Conservation (phyloP, 2,797 vertebrate species). For the Ptychadena robeensis region DNA sequence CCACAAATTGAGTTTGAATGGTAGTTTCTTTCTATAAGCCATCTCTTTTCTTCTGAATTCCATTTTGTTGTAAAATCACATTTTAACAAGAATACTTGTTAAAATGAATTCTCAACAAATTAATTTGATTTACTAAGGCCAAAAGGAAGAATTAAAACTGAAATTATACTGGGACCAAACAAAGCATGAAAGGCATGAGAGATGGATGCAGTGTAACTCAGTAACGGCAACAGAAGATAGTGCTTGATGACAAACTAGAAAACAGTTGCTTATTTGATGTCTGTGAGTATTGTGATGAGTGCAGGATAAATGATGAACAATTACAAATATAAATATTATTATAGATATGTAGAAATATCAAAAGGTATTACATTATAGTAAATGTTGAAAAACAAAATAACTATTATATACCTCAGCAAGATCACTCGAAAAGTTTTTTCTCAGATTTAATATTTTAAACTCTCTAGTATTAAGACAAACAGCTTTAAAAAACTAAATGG, state of each 20-base stretch:
- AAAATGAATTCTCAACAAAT: constrained; percentile 27
- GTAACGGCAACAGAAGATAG: background rate
- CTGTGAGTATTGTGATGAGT: background rate
- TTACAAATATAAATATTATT: background rate
- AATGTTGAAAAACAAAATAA: too few species aligned
- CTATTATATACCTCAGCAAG: too few species aligned
- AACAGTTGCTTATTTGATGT: background rate
- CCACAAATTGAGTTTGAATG: constrained; percentile 51
- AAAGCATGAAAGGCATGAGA: background rate
- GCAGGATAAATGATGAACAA: background rate
- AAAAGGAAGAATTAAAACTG: constrained; percentile 16
- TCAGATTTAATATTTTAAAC: too few species aligned
- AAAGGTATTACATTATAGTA: too few species aligned
- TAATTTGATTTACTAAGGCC: constrained; percentile 20
- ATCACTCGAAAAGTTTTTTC: too few species aligned
- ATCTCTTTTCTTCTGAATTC: constrained; percentile 19
- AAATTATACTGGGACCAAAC: background rate
- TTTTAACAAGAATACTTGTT: constrained; percentile 25
- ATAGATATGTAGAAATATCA: background rate
- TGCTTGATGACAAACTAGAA: constrained; percentile 4
- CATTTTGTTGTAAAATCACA: background rate
- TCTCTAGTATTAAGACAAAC: too few species aligned
- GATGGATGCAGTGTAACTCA: background rate
- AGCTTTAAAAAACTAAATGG: too few species aligned
- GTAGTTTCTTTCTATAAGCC: constrained; percentile 27